Evolutionary conservation across 2,797 vertebrate genomes (phyloP).

Genomic region (Acropternis orthonyx): DNA sequence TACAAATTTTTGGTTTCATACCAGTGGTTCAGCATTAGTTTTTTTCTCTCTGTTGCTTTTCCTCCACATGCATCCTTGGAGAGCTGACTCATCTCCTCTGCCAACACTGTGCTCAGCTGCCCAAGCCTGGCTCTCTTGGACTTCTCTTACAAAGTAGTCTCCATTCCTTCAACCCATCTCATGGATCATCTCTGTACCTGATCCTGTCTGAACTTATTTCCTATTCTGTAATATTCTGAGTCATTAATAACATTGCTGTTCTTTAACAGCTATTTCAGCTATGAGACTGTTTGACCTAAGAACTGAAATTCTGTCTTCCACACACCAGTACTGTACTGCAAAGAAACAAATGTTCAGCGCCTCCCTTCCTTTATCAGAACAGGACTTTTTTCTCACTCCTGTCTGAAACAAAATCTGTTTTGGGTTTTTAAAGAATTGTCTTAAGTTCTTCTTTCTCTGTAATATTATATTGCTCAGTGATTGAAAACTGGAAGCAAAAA

Average conservation of each 20-base stretch:
- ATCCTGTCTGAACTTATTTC: background rate
- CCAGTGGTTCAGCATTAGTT: background rate
- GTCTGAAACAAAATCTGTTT: background rate
- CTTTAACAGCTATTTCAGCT: background rate
- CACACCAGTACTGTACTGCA: background rate
- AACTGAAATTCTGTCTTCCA: background rate
- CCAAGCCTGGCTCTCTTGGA: background rate
- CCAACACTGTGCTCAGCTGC: background rate
- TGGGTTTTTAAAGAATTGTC: background rate
- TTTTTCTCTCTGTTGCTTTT: background rate
- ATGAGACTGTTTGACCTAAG: background rate
- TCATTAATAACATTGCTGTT: background rate
- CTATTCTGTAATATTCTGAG: background rate
- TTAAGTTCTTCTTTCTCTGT: background rate
- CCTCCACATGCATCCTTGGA: background rate
- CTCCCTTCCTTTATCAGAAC: background rate
- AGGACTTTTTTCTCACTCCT: background rate
- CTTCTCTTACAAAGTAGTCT: background rate
- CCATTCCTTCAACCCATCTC: background rate
- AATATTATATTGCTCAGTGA: background rate
- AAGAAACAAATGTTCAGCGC: background rate
- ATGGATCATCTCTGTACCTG: background rate
- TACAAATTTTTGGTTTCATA: background rate
- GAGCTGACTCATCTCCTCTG: background rate
- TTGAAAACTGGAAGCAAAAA: background rate